phyloP scores from a whole-genome alignment of 1,140 invertebrate species.

The Drosophila gunungcola region DNA sequence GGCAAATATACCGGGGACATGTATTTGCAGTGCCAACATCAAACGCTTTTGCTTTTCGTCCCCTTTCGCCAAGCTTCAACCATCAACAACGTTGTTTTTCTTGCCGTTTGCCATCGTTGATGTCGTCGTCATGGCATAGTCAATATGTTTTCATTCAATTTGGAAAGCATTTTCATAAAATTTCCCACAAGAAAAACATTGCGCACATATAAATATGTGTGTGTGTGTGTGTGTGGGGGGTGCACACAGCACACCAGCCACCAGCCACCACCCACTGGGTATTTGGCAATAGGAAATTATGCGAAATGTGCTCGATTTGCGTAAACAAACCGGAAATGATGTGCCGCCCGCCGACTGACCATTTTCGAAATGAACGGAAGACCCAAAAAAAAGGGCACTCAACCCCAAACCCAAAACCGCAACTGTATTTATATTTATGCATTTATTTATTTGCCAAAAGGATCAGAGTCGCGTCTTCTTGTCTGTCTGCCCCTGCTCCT shows the following conservation, averaged over 20 bases:
- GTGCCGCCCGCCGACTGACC: slow-evolving; percentile 70
- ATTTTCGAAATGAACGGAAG: slow-evolving; percentile 65
- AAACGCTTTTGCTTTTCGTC: slow-evolving; percentile 55
- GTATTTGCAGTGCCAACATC: slow-evolving; percentile 76
- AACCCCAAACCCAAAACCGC: slow-evolving; percentile 36
- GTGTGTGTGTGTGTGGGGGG: no score
- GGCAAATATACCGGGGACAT: slow-evolving; percentile 68
- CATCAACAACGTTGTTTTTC: slow-evolving; percentile 67
- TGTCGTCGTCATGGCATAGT: slow-evolving; percentile 70
- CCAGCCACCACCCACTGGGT: slow-evolving; percentile 14
- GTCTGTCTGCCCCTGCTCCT: slow-evolving; percentile 19
- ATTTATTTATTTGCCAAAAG: slow-evolving; percentile 84
- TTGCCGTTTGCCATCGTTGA: slow-evolving; percentile 65
- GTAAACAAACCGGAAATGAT: slow-evolving; percentile 84
- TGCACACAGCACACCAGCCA: slow-evolving; percentile 36
- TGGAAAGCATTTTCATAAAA: slow-evolving; percentile 83
- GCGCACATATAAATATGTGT: slow-evolving; percentile 63
- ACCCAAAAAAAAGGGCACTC: slow-evolving; percentile 20
- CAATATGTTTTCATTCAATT: slow-evolving; percentile 84
- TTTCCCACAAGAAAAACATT: slow-evolving; percentile 81
- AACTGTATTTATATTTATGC: slow-evolving; percentile 75
- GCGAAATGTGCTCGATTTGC: slow-evolving; percentile 84
- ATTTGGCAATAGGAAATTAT: slow-evolving; percentile 82
- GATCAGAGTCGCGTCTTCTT: slow-evolving; percentile 71
- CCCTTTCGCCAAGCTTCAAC: slow-evolving; percentile 28